Evolutionary conservation across 2,113 vertebrate genomes (phyloP), one percentile per base, ranked within the genome.

Genomic region (Sander lucioperca): DNA sequence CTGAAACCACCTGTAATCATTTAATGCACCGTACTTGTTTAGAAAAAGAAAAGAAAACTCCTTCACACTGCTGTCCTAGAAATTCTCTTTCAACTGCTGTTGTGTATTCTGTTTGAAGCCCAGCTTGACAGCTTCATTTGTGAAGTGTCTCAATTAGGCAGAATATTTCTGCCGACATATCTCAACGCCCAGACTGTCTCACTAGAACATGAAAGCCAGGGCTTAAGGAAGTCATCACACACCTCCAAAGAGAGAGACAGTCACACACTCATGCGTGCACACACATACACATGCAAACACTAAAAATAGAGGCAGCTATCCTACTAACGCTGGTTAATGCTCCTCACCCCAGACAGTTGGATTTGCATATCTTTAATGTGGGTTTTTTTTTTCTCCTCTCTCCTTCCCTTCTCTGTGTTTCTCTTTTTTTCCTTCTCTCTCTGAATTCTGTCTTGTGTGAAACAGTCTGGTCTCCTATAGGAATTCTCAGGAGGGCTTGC

Each of bases 361-460:
- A 95, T 95, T 94, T 94, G 93, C 95, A 95, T 96, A 91, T 94
- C 90, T 94, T 94, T 94, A 93, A 94, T 93, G 88, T 93, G 83
- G 50, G 80, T 82, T 86, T 85, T 84, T 50, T 50, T 50, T 2
- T 14, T 77, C 45, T 74, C 74, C 47, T 82, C 62, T 85, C 80
- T 81, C 50, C 27, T 71, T 85, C 53, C 50, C 43, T 75, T 82
- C 66, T 74, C 88, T 51, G 71, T 12, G 0, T 77, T 78, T 76
- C 68, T 76, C 72, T 62, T 50, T 74, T 89, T 64, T 23, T 69
- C 72, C 72, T 25, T 87, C 62, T 45, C 65, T 21, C 61, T 81
- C 86, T 87, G 39, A 43, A 43, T 39, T 85, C 86, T 87, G 71
- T 90, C 83, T 89, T 87, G 81, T 83, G 81, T 78, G 84, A 78